Evolutionary conservation across 2,113 vertebrate genomes (phyloP).

Genomic region (Lasiurus borealis): DNA sequence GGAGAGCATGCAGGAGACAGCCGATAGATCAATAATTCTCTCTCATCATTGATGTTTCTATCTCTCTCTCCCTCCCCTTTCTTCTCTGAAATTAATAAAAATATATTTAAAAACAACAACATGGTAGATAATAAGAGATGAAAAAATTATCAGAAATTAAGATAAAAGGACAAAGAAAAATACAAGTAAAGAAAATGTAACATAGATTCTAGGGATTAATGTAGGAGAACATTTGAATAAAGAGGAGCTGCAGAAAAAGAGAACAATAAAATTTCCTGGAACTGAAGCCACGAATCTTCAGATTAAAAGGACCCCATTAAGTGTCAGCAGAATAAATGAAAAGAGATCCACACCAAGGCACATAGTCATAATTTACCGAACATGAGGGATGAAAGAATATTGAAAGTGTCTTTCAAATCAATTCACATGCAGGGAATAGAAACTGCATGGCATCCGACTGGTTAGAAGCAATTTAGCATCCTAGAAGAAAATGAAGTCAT

Average conservation of each 20-base stretch:
- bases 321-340: not conserved
- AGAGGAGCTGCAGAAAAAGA: not conserved
- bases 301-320: not conserved
- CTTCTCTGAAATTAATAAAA: too few relatives aligned
- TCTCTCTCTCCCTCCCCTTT: too few relatives aligned
- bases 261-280: not conserved
- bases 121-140: not conserved
- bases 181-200: not conserved
- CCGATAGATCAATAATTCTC: too few relatives aligned
- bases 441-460: not conserved
- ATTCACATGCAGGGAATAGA: not conserved
- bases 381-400: not conserved
- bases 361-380: not conserved
- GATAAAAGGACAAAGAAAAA: slow-evolving; percentile 16
- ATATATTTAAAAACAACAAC: too few relatives aligned
- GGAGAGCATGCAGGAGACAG: too few relatives aligned
- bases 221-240: not conserved
- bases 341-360: not conserved
- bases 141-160: slow-evolving; percentile 46
- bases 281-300: not conserved
- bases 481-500: not conserved
- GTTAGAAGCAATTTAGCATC: not conserved
- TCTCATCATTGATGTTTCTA: too few relatives aligned
- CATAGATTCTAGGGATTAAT: not conserved
- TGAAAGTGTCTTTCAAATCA: not conserved